Conservation (phyloP, 2,113 vertebrate genomes). For the Bubo bubo region DNA sequence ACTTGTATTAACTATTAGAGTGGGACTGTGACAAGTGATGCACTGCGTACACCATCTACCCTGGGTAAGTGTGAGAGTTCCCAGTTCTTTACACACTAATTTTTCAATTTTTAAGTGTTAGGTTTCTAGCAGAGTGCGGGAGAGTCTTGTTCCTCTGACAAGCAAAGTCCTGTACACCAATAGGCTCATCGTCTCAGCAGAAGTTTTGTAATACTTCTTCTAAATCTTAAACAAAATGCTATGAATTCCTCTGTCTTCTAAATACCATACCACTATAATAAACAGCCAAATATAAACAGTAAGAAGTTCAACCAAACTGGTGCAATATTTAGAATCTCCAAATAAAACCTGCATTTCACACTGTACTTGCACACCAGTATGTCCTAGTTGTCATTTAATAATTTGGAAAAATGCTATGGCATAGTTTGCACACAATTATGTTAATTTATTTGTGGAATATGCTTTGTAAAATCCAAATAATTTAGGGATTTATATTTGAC, state of each 20-base stretch:
- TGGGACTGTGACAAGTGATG: not conserved
- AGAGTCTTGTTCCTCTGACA: not conserved
- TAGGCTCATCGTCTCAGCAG: not conserved
- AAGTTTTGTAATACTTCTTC: not conserved
- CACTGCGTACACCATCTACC: accelerated
- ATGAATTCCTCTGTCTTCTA: not conserved
- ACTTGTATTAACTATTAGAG: not conserved
- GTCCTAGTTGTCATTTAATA: not conserved
- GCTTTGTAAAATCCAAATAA: not conserved
- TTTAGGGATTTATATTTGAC: not conserved
- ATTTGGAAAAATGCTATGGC: not conserved
- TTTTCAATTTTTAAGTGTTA: not conserved
- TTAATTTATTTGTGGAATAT: not conserved
- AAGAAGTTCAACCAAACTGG: not conserved
- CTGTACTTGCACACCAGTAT: accelerated
- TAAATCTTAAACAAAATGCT: not conserved
- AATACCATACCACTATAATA: not conserved
- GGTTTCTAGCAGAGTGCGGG: not conserved
- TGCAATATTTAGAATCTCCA: not conserved
- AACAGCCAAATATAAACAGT: not conserved
- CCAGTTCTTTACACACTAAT: not conserved
- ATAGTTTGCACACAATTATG: not conserved
- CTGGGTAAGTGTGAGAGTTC: not conserved
- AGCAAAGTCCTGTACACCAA: accelerated
- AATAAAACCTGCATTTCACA: not conserved